Conservation (phyloP, 2,113 vertebrate species). For the Egretta garzetta region DNA sequence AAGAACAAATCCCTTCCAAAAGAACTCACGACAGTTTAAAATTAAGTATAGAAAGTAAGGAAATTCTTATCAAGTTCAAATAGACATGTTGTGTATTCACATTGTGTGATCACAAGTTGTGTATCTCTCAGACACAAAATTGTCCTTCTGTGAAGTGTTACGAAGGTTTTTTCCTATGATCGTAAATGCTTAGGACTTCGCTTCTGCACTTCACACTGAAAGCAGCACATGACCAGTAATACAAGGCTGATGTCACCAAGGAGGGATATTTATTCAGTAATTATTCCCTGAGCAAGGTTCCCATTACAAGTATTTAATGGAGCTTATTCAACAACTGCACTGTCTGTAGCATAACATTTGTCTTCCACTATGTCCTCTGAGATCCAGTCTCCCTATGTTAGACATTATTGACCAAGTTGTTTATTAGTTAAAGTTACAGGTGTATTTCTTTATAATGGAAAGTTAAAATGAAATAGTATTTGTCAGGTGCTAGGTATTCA, state of each 20-base stretch:
- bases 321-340: background rate
- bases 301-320: background rate
- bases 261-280: background rate
- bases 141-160: background rate
- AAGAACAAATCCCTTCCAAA: background rate
- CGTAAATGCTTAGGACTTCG: background rate
- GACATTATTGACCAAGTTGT: background rate
- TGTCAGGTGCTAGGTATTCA: background rate
- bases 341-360: background rate
- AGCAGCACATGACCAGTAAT: background rate
- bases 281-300: conserved; percentile 8
- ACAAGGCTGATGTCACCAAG: background rate
- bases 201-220: background rate
- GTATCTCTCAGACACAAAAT: background rate
- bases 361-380: background rate
- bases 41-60: background rate
- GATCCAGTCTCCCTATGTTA: background rate
- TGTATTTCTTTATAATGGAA: background rate
- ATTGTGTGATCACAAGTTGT: background rate
- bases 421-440: background rate
- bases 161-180: background rate
- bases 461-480: background rate
- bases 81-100: background rate
- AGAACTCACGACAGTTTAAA: background rate
- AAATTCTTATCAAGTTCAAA: background rate